Evolutionary conservation across 2,888 invertebrate genomes (phyloP), one percentile per base, ranked within the genome.

Genomic region (Emmelina monodactyla): DNA sequence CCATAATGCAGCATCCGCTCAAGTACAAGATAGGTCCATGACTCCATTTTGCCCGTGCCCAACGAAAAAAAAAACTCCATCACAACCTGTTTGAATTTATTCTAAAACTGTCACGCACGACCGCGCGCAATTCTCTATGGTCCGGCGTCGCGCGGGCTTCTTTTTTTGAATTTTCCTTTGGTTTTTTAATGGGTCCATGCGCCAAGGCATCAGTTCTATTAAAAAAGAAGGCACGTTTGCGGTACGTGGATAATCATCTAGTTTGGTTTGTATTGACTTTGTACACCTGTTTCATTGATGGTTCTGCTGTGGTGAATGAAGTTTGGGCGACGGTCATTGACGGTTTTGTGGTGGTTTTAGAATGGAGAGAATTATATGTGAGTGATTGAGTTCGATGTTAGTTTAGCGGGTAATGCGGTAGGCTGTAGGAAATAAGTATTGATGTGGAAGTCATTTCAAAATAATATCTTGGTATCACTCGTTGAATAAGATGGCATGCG

Each of bases 211-310:
- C 37, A 50, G 46, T 31, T 36, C 11, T 25, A 11, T n/a, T 39
- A 51, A 50, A 50, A 53, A 47, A 10, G 22, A 31, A 29, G 33
- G 60, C 70, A 67, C 68, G 69, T 67, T 50, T 40, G 33, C 5
- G 34, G 43, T 57, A 59, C 63, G 64, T 62, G 65, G 54, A 57
- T 62, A 71, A 71, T 71, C 67, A 63, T 50, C 64, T 66, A 35
- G 67, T 68, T 69, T 62, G 22, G 34, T 16, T 16, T 16, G 28
- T 28, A 33, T 33, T 33, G 15, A 33, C 15, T 14, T 25, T 25
- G 25, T 25, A 11, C 25, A 25, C n/a, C 25, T 25, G 25, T 10
- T 32, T 22, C 25, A 32, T 32, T 15, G 32, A 14, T 30, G 30
- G 11, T 30, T 30, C 12, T 13, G 9, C 9, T 12, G 30, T 2